Conservation (phyloP, 2,888 invertebrate species). For the Buathra laborator region DNA sequence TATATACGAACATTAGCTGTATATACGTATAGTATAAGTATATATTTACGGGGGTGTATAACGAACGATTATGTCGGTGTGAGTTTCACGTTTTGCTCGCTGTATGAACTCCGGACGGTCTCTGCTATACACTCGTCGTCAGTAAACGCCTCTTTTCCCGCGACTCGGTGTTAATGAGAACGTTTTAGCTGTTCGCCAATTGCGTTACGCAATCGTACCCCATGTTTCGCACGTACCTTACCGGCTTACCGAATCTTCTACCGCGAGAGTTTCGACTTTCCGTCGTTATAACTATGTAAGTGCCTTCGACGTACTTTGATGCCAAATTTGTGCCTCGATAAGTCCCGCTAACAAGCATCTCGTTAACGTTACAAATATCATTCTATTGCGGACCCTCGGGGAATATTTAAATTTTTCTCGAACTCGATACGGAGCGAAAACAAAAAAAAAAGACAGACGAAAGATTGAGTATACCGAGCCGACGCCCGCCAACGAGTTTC, state of each 20-base stretch:
- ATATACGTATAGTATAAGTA: neutral
- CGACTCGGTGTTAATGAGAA: conserved; percentile 59
- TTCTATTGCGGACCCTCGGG: neutral
- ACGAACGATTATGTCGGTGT: conserved; percentile 22
- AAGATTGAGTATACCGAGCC: neutral
- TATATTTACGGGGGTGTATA: conserved; percentile 48
- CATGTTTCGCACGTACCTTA: conserved; percentile 46
- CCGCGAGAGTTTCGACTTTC: neutral
- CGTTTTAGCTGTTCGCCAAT: conserved; percentile 65
- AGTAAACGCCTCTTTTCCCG: conserved; percentile 50
- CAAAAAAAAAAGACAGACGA: neutral
- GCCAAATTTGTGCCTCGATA: conserved; percentile 34
- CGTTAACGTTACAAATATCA: conserved; percentile 23
- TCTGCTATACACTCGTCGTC: neutral
- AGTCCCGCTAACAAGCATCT: conserved; percentile 32
- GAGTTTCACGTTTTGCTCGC: neutral
- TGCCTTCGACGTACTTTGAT: conserved; percentile 37
- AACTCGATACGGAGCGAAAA: neutral
- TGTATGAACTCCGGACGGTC: neutral
- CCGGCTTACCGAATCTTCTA: neutral
- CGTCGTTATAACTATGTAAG: neutral
- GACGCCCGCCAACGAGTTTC: conserved; percentile 1
- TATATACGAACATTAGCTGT: conserved; percentile 30
- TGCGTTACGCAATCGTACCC: conserved; percentile 55
- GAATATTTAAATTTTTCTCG: neutral